Conservation (phyloP, 2,113 vertebrate genomes). For the Myodes glareolus region DNA sequence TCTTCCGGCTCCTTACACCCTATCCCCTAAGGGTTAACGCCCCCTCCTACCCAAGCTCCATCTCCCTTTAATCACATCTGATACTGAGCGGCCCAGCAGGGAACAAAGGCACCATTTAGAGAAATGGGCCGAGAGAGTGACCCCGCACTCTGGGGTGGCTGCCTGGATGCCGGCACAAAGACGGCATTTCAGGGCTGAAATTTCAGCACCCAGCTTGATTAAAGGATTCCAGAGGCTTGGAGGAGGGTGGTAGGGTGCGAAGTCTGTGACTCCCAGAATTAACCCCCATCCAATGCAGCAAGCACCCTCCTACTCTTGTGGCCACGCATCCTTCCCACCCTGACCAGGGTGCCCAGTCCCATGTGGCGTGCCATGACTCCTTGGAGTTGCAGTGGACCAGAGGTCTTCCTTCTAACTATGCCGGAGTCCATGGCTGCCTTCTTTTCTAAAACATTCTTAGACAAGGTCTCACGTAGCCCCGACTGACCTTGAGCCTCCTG, state of each 20-base stretch:
- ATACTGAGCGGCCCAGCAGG: conserved; percentile 84
- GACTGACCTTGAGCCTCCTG: not conserved
- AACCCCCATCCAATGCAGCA: conserved; percentile 83
- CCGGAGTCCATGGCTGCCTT: not conserved
- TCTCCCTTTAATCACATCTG: conserved; percentile 91
- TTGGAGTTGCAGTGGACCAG: not conserved
- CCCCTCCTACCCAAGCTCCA: conserved; percentile 40
- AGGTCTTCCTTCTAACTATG: not conserved
- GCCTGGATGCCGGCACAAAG: conserved; percentile 90
- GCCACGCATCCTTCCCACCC: conserved; percentile 16
- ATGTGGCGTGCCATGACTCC: not conserved
- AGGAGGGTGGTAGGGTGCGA: conserved; percentile 79
- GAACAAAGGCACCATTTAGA: conserved; percentile 90
- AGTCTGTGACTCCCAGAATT: conserved; percentile 82
- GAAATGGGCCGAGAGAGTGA: conserved; percentile 87
- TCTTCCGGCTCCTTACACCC: not conserved
- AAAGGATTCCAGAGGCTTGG: conserved; percentile 87
- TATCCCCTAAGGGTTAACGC: conserved; percentile 71
- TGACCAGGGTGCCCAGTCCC: not conserved
- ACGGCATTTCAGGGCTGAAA: conserved; percentile 91
- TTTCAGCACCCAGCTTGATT: conserved; percentile 92
- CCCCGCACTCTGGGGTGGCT: conserved; percentile 86
- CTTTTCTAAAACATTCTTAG: not conserved
- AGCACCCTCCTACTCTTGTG: conserved; percentile 35
- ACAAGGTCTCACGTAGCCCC: not conserved